Percentiles rank a stretch among this genome's conserved stretches.
These are phyloP conservation scores for Orthonychiurus folsomi DNA, from an alignment of 2,888 invertebrate species.

Conservation along the genomic window DNA sequence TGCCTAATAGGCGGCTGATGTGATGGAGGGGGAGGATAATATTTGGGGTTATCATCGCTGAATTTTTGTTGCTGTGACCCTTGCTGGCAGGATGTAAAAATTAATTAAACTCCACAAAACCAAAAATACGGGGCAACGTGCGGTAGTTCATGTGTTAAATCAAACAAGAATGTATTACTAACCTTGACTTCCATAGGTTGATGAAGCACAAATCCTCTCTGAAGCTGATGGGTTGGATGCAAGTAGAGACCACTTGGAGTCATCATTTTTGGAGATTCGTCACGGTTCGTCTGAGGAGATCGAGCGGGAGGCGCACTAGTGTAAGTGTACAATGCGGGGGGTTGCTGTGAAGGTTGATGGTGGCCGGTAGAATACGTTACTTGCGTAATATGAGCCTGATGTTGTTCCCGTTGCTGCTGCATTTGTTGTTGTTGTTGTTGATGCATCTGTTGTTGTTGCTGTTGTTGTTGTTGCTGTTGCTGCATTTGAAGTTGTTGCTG, in stretches of 20 bases:
- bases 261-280: slow-evolving; percentile 38
- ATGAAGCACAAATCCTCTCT: slow-evolving; percentile 32
- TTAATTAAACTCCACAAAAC: too few relatives aligned
- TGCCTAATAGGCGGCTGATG: slow-evolving; percentile 24
- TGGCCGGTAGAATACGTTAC: slow-evolving; percentile 13
- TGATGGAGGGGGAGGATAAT: slow-evolving; percentile 32
- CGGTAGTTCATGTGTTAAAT: too few relatives aligned
- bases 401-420: slow-evolving; percentile 18
- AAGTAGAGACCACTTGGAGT: slow-evolving; percentile 26
- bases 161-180: too few relatives aligned
- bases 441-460: slow-evolving; percentile 13
- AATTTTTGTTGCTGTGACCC: slow-evolving; percentile 20
- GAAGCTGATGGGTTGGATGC: slow-evolving; percentile 23
- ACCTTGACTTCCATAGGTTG: slow-evolving; percentile 34
- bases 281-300: slow-evolving; percentile 27
- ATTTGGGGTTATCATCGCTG: slow-evolving; percentile 32
- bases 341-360: slow-evolving; percentile 24
- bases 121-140: too few relatives aligned
- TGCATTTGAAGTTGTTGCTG: slow-evolving; percentile 14
- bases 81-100: too few relatives aligned
- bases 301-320: slow-evolving; percentile 41
- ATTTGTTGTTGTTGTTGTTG: slow-evolving; percentile 11
- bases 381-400: slow-evolving; percentile 8
- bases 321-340: slow-evolving; percentile 46
- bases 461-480: slow-evolving; percentile 11